Evolutionary conservation across 2,888 invertebrate species (phyloP), one percentile per base, ranked within the genome.

Genomic region (Tuberolachnus salignus): DNA sequence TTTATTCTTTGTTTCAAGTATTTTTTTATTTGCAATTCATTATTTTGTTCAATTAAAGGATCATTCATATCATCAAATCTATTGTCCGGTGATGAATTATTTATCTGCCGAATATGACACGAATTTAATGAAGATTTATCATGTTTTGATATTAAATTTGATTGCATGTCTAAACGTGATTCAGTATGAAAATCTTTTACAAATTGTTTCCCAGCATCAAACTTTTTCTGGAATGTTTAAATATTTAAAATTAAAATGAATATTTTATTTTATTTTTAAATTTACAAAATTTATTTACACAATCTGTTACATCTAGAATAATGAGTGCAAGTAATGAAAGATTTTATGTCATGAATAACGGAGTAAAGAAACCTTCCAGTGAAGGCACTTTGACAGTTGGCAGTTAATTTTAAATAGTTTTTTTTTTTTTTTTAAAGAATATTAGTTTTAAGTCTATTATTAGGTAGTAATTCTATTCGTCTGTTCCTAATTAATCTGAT

Each of bases 161-260:
- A 53, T 6, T 80, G 70, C 2, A 51, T 63, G 42, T 80, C 44
- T 19, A 34, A 63, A 71, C 23, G 11, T 63, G 51, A 42, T 46
- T 53, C 34, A 23, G 1, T 21, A 55, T 46, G 63, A 14, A 70
- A 42, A 55, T 63, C n/a, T 70, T 80, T 71, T 23, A 71, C 23
- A 64, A 70, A 71, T 63, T 63, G 71, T 63, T 70, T 80, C 53
- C 71, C 71, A 1, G 63, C 55, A 63, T 71, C 44, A 71, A 71
- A 80, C 23, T 71, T 55, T 53, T 61, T 26, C 70, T 71, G 44
- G 10, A 78, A 80, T 11, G 53, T 19, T 21, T 13, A 80, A 51
- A 49, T 34, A 34, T 34, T 34, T 34, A 34, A 6, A 34, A 3
- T 34, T 34, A 34, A 34, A 34, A 34, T 4, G 34, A 34, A 34